phyloP scores from a whole-genome alignment of 2,888 invertebrate species.

The Ormyrus rosae region DNA sequence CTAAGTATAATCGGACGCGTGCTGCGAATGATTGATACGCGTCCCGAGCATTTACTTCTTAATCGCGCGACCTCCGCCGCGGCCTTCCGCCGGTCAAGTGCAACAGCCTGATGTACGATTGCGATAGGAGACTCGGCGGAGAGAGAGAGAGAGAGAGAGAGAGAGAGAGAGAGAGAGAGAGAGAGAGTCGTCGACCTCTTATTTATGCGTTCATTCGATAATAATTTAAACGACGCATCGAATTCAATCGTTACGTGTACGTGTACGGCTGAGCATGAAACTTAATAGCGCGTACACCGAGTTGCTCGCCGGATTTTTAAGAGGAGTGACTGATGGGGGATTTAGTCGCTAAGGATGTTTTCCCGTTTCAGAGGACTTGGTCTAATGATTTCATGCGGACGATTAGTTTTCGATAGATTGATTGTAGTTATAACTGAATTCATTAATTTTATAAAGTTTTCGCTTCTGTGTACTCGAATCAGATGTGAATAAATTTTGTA shows the following conservation, averaged over 20 bases:
- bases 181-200: neutral
- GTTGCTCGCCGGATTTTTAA: too few relatives aligned
- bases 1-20: conserved; percentile 61
- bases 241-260: conserved; percentile 1
- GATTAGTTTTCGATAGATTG: too few relatives aligned
- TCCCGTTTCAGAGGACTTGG: too few relatives aligned
- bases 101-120: conserved; percentile 26
- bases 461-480: too few relatives aligned
- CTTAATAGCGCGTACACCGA: neutral
- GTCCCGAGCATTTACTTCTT: conserved; percentile 64
- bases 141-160: too few relatives aligned
- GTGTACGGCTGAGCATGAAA: neutral
- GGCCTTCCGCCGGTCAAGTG: conserved; percentile 46
- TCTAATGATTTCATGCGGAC: too few relatives aligned
- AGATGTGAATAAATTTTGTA: too few relatives aligned
- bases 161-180: too few relatives aligned
- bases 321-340: too few relatives aligned
- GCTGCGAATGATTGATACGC: conserved; percentile 67
- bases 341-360: too few relatives aligned
- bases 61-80: conserved; percentile 65
- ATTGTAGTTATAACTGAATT: too few relatives aligned
- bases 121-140: conserved; percentile 1
- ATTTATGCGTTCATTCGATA: conserved; percentile 35
- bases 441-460: too few relatives aligned
- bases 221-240: conserved; percentile 21